phyloP scores from a whole-genome alignment of 2,888 invertebrate species.

The Drosophila anceps region DNA sequence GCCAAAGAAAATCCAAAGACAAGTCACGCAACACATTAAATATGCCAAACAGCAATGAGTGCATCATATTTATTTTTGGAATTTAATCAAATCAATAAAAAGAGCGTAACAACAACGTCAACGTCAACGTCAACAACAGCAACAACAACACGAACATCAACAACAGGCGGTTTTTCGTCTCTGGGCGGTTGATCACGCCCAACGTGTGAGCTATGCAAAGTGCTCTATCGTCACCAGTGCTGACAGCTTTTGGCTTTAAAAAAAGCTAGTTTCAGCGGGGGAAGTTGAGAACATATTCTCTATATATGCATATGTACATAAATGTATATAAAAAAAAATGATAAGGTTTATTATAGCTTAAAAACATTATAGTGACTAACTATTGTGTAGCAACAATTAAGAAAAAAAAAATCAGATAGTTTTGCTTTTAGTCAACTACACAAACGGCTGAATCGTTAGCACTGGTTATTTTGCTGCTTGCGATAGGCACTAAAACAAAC shows the following conservation, averaged over 20 bases:
- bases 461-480: not conserved
- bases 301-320: not conserved
- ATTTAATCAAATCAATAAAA: conserved; percentile 74
- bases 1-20: conserved; percentile 49
- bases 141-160: not conserved
- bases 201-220: conserved; percentile 1
- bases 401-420: not conserved
- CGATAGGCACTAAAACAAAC: not conserved
- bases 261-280: not conserved
- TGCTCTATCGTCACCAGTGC: not conserved
- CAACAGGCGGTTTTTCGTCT: not conserved
- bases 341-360: not conserved
- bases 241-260: not conserved
- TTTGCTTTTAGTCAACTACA: not conserved
- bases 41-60: conserved; percentile 47
- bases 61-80: conserved; percentile 78
- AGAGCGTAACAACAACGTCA: conserved; percentile 6
- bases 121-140: conserved; percentile 10
- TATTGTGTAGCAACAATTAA: not conserved
- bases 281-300: too few relatives aligned
- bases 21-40: conserved; percentile 73
- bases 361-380: not conserved
- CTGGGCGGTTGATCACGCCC: conserved; percentile 10
- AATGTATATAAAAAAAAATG: not conserved
- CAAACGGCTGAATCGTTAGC: not conserved